A percentile compares a stretch with the other conserved stretches of the same genome.
These are phyloP conservation scores for Pollicipes pollicipes DNA, from an alignment of 1,140 invertebrate genomes.

Conservation along the genomic window DNA sequence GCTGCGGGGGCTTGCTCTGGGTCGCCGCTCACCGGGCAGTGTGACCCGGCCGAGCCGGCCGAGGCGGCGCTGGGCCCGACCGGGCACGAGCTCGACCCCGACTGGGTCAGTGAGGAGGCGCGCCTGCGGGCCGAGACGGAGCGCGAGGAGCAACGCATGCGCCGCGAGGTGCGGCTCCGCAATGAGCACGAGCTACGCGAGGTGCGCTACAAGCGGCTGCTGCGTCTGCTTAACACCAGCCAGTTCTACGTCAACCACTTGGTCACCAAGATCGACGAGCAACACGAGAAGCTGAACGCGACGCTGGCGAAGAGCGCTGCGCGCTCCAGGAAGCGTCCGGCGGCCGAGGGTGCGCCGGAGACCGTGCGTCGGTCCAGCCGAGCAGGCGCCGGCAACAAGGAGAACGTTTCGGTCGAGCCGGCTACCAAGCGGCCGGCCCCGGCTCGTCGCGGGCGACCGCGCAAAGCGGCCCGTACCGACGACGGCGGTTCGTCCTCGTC, in stretches of 20 bases:
- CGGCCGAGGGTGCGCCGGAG: neutral
- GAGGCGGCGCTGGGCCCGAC: neutral
- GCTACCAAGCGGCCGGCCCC: neutral
- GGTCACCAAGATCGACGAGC: neutral
- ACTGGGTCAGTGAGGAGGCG: neutral
- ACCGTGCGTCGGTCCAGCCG: neutral
- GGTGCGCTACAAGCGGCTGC: neutral
- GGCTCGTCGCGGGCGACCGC: no score
- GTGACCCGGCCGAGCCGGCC: no score
- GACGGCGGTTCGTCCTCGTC: neutral
- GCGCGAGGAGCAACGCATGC: neutral
- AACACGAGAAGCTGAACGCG: neutral
- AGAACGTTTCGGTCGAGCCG: neutral
- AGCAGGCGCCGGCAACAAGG: neutral
- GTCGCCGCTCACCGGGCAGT: neutral
- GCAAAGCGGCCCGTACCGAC: neutral
- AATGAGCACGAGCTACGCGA: neutral
- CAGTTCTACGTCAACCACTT: slow-evolving; percentile 1
- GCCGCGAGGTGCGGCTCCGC: neutral
- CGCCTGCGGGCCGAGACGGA: neutral
- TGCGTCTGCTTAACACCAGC: neutral
- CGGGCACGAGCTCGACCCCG: neutral
- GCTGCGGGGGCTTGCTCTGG: no score
- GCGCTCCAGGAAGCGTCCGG: neutral
- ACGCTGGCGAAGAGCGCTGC: neutral